Evolutionary conservation across 2,113 vertebrate species (phyloP).

Genomic region (Penelope pileata): DNA sequence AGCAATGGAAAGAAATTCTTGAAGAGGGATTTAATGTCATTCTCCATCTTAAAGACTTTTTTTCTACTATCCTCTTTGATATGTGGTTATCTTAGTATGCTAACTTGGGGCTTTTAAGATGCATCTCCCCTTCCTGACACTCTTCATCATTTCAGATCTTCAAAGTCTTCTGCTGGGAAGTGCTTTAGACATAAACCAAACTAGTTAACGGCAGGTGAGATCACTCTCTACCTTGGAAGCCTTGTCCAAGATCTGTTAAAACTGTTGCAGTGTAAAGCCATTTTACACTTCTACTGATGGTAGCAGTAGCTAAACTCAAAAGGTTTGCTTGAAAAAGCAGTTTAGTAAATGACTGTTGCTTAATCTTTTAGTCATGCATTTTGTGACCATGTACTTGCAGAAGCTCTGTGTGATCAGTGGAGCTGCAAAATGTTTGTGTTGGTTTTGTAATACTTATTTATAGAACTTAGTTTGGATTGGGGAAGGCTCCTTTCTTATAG

Average conservation of each 20-base stretch:
- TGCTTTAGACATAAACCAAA: not conserved
- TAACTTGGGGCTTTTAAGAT: not conserved
- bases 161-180: not conserved
- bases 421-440: not conserved
- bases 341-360: not conserved
- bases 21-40: too few species aligned
- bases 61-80: not conserved
- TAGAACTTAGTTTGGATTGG: not conserved
- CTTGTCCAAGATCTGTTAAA: not conserved
- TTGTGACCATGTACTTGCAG: not conserved
- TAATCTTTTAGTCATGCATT: not conserved
- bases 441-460: not conserved
- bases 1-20: too few species aligned
- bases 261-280: not conserved
- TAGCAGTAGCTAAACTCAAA: not conserved
- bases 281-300: not conserved
- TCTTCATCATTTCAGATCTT: not conserved
- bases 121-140: not conserved
- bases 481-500: not conserved
- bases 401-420: not conserved
- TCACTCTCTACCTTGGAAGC: not conserved
- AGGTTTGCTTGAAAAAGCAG: not conserved
- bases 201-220: not conserved
- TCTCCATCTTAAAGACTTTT: too few species aligned
- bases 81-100: not conserved